Percentiles rank a stretch among this genome's conserved stretches.
phyloP scores from a whole-genome alignment of 2,888 invertebrate genomes.

The Stegana nigrithorax region DNA sequence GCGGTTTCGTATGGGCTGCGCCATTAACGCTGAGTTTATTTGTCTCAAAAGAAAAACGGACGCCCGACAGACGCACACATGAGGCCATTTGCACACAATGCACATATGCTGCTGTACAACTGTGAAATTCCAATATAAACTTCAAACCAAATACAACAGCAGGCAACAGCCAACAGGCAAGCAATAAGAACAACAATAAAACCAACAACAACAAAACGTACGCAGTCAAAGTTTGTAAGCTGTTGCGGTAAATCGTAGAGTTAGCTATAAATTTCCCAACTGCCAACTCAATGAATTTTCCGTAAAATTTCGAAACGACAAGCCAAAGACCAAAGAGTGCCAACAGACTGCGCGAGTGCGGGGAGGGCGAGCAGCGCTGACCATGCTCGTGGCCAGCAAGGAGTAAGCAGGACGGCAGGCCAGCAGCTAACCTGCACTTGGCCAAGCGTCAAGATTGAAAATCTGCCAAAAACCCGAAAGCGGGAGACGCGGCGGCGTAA shows the following conservation, averaged over 20 bases:
- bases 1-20: slow-evolving; percentile 15
- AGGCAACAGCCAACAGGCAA: neutral
- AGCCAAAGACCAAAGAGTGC: neutral
- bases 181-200: neutral
- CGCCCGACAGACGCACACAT: neutral
- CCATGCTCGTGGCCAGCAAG: neutral
- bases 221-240: slow-evolving; percentile 12
- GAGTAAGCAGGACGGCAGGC: no score
- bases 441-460: neutral
- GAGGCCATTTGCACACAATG: neutral
- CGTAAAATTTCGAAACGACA: slow-evolving; percentile 16
- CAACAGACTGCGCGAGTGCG: neutral
- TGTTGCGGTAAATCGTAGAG: slow-evolving; percentile 18
- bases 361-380: neutral
- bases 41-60: slow-evolving; percentile 7
- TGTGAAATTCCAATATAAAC: neutral
- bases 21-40: slow-evolving; percentile 14
- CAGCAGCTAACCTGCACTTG: no score
- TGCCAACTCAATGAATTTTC: slow-evolving; percentile 20
- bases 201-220: neutral
- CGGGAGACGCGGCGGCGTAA: neutral
- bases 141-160: neutral
- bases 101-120: no score
- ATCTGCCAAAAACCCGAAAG: slow-evolving; percentile 9
- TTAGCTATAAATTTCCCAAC: slow-evolving; percentile 12